Evolutionary conservation across 2,113 vertebrate genomes (phyloP).

Genomic region (Megaleporinus macrocephalus): DNA sequence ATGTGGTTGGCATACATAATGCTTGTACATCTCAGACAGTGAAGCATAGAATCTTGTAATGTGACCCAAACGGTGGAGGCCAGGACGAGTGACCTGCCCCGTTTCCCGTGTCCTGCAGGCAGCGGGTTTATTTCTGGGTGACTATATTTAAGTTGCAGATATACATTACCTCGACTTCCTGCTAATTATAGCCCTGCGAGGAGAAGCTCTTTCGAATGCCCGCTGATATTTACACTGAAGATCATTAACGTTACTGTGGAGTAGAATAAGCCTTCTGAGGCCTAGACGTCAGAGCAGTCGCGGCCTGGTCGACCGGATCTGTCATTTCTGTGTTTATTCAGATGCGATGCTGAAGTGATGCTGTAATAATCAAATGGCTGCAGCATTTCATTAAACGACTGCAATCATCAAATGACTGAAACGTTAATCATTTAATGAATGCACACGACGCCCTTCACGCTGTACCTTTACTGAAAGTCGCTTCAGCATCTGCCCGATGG

Average conservation of each 20-base stretch:
- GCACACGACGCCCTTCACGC: too few species aligned
- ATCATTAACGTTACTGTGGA: background rate
- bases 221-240: background rate
- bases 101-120: background rate
- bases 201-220: background rate
- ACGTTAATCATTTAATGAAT: too few species aligned
- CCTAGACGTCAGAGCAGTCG: background rate
- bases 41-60: background rate
- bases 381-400: too few species aligned
- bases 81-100: background rate
- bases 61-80: background rate
- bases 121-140: slow-evolving; percentile 23
- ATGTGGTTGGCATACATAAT: too few species aligned
- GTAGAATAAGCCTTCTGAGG: background rate
- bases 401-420: too few species aligned
- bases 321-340: background rate
- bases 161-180: slow-evolving; percentile 36
- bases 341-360: background rate
- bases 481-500: too few species aligned
- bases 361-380: too few species aligned
- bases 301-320: background rate
- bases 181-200: slow-evolving; percentile 32
- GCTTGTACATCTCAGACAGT: background rate
- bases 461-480: too few species aligned
- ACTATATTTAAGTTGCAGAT: slow-evolving; percentile 48